Percentiles rank a stretch among this genome's conserved stretches.
These are phyloP conservation scores for Lagocephalus sceleratus DNA, from an alignment of 2,797 vertebrate species.

Conservation along the genomic window DNA sequence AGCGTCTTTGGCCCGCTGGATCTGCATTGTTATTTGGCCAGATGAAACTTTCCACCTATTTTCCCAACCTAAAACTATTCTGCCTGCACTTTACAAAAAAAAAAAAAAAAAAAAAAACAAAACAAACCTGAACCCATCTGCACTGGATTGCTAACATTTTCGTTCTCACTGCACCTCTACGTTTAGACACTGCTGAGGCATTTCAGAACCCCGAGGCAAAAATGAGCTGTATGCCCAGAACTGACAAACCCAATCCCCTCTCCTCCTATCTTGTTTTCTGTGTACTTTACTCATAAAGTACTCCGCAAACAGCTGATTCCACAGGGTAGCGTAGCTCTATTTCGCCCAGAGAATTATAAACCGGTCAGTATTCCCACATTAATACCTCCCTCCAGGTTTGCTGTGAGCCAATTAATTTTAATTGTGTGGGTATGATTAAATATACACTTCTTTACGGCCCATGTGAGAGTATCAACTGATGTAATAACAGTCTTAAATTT, in stretches of 20 bases:
- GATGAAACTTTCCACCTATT: background rate
- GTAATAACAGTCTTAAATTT: constrained; percentile 1
- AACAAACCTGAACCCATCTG: background rate
- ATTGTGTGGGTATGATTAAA: constrained; percentile 20
- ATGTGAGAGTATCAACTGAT: constrained; percentile 2
- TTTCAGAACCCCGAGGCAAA: constrained; percentile 3
- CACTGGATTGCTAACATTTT: background rate
- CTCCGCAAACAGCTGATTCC: constrained; percentile 8
- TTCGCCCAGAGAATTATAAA: constrained; percentile 24
- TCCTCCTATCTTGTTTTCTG: background rate
- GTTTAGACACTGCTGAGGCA: background rate
- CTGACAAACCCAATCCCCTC: constrained; percentile 5
- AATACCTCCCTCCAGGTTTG: constrained; percentile 18
- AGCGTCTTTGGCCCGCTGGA: constrained; percentile 16
- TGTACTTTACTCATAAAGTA: constrained; percentile 20
- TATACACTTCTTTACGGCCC: background rate
- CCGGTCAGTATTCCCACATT: constrained; percentile 7
- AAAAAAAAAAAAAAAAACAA: too few relatives aligned
- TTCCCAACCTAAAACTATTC: too few relatives aligned
- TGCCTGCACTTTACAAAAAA: too few relatives aligned
- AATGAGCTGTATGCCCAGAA: constrained; percentile 4
- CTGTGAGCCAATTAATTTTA: constrained; percentile 10
- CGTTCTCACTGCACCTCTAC: background rate
- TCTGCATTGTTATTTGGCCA: background rate
- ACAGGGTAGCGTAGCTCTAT: constrained; percentile 24